phyloP scores from a whole-genome alignment of 1,140 invertebrate genomes.

The Drosophila ironensis region DNA sequence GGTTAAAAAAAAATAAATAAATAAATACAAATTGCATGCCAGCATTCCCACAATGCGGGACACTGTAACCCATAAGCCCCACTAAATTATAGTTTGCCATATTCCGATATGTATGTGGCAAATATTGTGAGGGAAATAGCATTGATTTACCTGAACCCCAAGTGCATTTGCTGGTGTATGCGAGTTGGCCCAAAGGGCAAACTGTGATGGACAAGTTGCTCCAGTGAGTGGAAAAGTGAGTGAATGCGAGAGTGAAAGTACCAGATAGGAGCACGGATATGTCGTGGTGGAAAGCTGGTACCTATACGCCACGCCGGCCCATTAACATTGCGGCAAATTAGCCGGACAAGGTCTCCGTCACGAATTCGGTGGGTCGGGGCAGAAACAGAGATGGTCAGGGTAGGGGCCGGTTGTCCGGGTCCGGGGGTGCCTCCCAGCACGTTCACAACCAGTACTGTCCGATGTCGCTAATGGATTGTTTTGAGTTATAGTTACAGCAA shows the following conservation, averaged over 20 bases:
- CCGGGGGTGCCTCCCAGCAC: neutral
- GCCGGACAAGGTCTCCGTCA: slow-evolving; percentile 6
- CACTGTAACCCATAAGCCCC: neutral
- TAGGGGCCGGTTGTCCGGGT: too few relatives aligned
- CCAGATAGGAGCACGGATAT: neutral
- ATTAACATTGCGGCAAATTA: slow-evolving; percentile 38
- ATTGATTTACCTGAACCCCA: slow-evolving; percentile 48
- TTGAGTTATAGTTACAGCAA: slow-evolving; percentile 3
- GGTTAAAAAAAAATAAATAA: neutral
- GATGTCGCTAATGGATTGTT: slow-evolving; percentile 16
- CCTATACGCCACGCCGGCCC: slow-evolving; percentile 18
- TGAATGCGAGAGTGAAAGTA: slow-evolving; percentile 6
- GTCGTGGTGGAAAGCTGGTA: slow-evolving; percentile 14
- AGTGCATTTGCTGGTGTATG: slow-evolving; percentile 24
- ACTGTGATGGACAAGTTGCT: slow-evolving; percentile 9
- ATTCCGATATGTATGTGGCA: slow-evolving; percentile 7
- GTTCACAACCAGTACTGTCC: slow-evolving; percentile 3
- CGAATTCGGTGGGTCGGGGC: neutral
- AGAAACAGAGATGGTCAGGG: neutral
- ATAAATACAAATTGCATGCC: slow-evolving; percentile 22
- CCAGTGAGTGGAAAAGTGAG: neutral
- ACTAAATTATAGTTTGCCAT: slow-evolving; percentile 25
- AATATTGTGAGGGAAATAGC: slow-evolving; percentile 24
- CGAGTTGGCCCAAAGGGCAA: slow-evolving; percentile 21
- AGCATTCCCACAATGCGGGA: neutral